Evolutionary conservation across 2,113 vertebrate genomes (phyloP).

Genomic region (Amblyornis subalaris): DNA sequence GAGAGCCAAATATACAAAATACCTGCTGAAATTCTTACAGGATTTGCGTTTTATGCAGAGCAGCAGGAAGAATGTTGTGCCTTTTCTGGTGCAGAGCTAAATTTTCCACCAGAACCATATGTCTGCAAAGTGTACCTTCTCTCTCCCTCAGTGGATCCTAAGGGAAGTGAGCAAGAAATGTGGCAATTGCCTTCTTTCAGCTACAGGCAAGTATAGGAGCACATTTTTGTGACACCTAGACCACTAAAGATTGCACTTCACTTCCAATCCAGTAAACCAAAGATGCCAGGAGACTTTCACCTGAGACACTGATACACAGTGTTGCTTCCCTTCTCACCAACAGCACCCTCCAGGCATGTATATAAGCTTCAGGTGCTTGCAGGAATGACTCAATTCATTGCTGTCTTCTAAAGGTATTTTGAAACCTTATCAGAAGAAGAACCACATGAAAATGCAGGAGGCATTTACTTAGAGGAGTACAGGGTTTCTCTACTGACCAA

Average conservation of each 20-base stretch:
- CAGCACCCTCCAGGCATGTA: not conserved
- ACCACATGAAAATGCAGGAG: not conserved
- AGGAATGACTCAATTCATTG: not conserved
- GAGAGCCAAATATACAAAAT: slow-evolving; percentile 1
- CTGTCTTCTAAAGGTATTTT: not conserved
- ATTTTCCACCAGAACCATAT: slow-evolving; percentile 50
- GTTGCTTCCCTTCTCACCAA: not conserved
- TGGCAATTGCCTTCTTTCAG: slow-evolving; percentile 40
- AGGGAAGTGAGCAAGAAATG: slow-evolving; percentile 48
- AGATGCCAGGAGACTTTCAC: not conserved
- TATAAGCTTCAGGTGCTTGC: not conserved
- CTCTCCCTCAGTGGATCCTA: slow-evolving; percentile 36
- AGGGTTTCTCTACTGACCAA: not conserved
- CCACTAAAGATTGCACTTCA: not conserved
- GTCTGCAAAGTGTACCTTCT: slow-evolving; percentile 45
- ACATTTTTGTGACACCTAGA: not conserved
- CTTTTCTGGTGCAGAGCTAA: slow-evolving; percentile 55
- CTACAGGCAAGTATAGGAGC: slow-evolving; percentile 55
- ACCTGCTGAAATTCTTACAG: slow-evolving; percentile 42
- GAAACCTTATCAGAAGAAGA: not conserved
- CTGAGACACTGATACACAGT: not conserved
- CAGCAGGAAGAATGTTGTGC: slow-evolving; percentile 46
- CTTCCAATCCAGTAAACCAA: not conserved
- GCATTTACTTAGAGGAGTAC: not conserved
- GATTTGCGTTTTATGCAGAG: slow-evolving; percentile 49